phyloP scores from a whole-genome alignment of 2,797 vertebrate species.

The Xerus rutilus region DNA sequence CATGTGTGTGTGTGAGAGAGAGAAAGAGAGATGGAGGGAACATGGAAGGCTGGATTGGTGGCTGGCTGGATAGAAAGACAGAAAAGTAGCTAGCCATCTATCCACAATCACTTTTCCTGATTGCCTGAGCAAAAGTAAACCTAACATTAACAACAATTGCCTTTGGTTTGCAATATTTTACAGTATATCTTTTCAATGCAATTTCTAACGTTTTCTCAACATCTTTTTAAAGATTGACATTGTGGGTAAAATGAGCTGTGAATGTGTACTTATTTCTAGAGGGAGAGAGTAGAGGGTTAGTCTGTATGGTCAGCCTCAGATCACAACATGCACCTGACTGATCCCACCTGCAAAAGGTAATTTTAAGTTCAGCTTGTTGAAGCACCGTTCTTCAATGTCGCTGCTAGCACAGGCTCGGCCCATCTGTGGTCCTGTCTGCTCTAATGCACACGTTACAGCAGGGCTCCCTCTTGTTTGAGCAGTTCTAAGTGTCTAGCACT shows the following conservation, averaged over 20 bases:
- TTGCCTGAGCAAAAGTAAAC: background rate
- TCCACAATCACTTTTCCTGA: background rate
- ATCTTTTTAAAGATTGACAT: background rate
- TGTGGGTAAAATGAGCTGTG: background rate
- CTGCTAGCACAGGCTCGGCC: accelerated
- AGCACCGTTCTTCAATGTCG: too few species aligned
- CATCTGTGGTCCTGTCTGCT: background rate
- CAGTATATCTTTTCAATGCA: background rate
- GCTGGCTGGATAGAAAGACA: too few species aligned
- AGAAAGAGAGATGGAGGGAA: background rate
- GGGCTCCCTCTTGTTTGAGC: background rate
- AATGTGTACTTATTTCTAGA: background rate
- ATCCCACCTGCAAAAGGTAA: background rate
- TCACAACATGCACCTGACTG: background rate
- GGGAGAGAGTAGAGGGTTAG: background rate
- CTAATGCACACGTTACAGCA: background rate
- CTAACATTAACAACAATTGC: background rate
- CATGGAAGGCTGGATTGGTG: background rate
- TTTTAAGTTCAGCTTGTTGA: background rate
- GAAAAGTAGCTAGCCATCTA: too few species aligned
- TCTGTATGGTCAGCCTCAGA: background rate
- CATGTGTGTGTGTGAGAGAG: background rate
- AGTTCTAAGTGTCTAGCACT: background rate
- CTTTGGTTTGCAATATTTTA: background rate
- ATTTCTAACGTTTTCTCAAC: background rate